Evolutionary conservation across 2,113 vertebrate genomes (phyloP).

Genomic region (Nannobrachium achirus): DNA sequence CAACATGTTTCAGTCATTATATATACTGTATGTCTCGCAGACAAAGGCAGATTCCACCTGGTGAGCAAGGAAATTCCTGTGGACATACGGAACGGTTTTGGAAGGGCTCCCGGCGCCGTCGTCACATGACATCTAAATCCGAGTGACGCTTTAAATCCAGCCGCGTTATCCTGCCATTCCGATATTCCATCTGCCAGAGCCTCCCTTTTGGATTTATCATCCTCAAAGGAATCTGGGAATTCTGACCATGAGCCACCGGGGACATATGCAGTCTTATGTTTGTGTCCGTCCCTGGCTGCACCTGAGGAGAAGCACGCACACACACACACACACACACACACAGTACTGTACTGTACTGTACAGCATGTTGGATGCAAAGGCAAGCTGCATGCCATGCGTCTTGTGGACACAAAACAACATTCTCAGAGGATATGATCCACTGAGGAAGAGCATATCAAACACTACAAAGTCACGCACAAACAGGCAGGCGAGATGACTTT

Average conservation of each 20-base stretch:
- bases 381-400: too few relatives aligned
- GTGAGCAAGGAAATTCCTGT: slow-evolving; percentile 38
- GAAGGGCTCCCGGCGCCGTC: slow-evolving; percentile 36
- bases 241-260: slow-evolving; percentile 19
- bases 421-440: too few relatives aligned
- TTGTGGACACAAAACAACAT: too few relatives aligned
- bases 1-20: slow-evolving; percentile 30
- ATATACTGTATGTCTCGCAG: slow-evolving; percentile 2
- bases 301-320: slow-evolving; percentile 19
- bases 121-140: slow-evolving; percentile 63
- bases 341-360: neutral
- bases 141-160: slow-evolving; percentile 58
- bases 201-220: slow-evolving; percentile 53
- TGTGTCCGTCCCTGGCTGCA: slow-evolving; percentile 24
- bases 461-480: slow-evolving; percentile 45
- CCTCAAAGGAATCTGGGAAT: slow-evolving; percentile 58
- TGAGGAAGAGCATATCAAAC: neutral
- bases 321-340: slow-evolving; percentile 11
- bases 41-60: slow-evolving; percentile 19
- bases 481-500: slow-evolving; percentile 15
- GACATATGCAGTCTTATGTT: slow-evolving; percentile 17
- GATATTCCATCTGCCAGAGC: slow-evolving; percentile 58
- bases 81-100: slow-evolving; percentile 44
- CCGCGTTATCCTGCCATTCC: slow-evolving; percentile 54
- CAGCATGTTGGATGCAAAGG: slow-evolving; percentile 9